Percentiles rank a stretch among this genome's conserved stretches.
These are phyloP conservation scores for Nephrotoma flavescens DNA, from an alignment of 2,888 invertebrate species.

Conservation along the genomic window DNA sequence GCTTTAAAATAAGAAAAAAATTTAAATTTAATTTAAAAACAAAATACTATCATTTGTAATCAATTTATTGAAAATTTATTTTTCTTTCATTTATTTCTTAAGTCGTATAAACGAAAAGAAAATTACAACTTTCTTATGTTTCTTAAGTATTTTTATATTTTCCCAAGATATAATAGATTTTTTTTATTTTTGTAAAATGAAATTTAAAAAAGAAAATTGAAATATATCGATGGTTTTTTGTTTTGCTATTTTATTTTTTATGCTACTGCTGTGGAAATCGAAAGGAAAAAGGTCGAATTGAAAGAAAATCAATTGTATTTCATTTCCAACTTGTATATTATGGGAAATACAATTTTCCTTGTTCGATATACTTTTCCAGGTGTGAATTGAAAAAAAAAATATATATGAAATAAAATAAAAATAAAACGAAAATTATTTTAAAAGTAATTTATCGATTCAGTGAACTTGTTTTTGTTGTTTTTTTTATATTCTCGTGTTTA, in stretches of 20 bases:
- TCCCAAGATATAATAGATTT: neutral
- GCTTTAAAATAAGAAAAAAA: neutral
- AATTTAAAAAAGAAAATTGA: neutral
- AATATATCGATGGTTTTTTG: neutral
- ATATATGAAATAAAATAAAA: neutral
- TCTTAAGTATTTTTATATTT: neutral
- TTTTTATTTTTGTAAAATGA: neutral
- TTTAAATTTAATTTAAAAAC: neutral
- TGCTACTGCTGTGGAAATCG: neutral
- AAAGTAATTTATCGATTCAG: neutral
- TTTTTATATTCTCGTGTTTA: neutral
- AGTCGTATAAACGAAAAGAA: neutral
- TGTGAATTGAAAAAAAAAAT: neutral
- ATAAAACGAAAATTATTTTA: neutral
- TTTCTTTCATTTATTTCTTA: neutral
- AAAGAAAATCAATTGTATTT: neutral
- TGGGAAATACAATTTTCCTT: neutral
- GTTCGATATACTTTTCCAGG: neutral
- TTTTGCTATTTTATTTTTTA: neutral
- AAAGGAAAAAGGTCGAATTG: neutral
- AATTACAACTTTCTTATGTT: neutral
- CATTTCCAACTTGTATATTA: neutral
- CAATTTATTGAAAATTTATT: neutral
- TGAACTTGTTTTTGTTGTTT: neutral
- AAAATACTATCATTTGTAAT: neutral